Evolutionary conservation across 2,797 vertebrate species (phyloP), one percentile per base, ranked within the genome.

Genomic region (Scolopax bukidnonensis): DNA sequence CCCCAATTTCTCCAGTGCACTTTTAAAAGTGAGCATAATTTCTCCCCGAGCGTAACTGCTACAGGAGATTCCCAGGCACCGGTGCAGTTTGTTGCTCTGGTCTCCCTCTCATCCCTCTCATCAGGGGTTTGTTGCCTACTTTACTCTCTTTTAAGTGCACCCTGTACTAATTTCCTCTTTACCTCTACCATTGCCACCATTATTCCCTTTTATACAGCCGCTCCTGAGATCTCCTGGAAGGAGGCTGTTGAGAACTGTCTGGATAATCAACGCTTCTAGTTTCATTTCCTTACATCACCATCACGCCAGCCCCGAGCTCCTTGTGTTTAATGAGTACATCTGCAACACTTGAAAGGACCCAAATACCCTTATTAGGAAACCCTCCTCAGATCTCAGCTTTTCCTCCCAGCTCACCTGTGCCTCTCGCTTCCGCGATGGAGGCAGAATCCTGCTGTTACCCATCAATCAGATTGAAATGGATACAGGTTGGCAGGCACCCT

Each of bases 381-480:
- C 80, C 85, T 88, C 94, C 67, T 97, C 93, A 97, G 89, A 97
- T 95, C 78, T 91, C 90, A 8, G 89, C 71, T 76, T 92, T 70
- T 61, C 84, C 89, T 94, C 45, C 20, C 64, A 61, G 94, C 79
- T 97, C 95, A 97, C 97, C 96, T 97, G 95, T 84, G 91, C 92
- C 92, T 90, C 94, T 94, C 28, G 23, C 69, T 93, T 64, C 86
- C 16, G 93, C 54, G 6, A 60, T 1, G 45, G 82, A 95, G 93
- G 77, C 81, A 92, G 95, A 77, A 74, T 94, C 96, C 96, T 65
- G 96, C 97, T 97, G 97, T 75, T 92, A 83, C 87, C 92, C 40
- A 24, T 94, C 97, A 96, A 78, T 96, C 96, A 91, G 65, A 51
- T 4, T 64, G 81, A 65, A 89, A 94, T 8, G 51, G 95, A 77